Base-by-base conservation (phyloP, 2,888 invertebrate genomes). In the Siphlonurus alternatus region DNA sequence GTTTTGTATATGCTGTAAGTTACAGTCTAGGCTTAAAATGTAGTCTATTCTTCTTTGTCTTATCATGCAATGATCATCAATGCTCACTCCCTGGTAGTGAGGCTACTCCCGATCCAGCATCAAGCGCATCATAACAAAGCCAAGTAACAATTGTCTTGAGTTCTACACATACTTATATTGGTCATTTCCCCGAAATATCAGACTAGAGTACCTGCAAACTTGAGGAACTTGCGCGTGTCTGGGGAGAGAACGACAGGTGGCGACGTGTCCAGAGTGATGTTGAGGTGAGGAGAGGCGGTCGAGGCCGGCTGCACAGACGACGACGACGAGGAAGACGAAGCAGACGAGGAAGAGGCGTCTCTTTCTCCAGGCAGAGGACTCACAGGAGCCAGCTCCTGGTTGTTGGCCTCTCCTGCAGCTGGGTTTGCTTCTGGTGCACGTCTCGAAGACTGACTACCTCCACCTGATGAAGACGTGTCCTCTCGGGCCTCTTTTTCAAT, bases 141-240 rank as follows among this genome's bases (percentile, higher is more conserved):
- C n/a, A n/a, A n/a, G n/a, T n/a, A n/a, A n/a, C n/a, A n/a, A n/a
- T n/a, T n/a, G n/a, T n/a, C n/a, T n/a, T n/a, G n/a, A n/a, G n/a
- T n/a, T n/a, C n/a, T n/a, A n/a, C n/a, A n/a, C n/a, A n/a, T n/a
- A n/a, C n/a, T n/a, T n/a, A n/a, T n/a, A n/a, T n/a, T n/a, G n/a
- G n/a, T n/a, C n/a, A n/a, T n/a, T n/a, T n/a, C n/a, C n/a, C n/a
- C n/a, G n/a, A n/a, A n/a, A n/a, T n/a, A n/a, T n/a, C n/a, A n/a
- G n/a, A n/a, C n/a, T n/a, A n/a, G n/a, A n/a, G n/a, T 72, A 83
- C 83, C 83, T 53, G 92, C 92, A 77, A 92, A 92, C 69, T 83
- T 84, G 53, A 93, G 79, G 78, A 89, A 88, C 75, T 87, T 87
- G 67, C 85, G 80, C 66, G 89, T 87, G 75, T 91, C 87, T 53